Percentiles rank a stretch among this genome's conserved stretches.
Evolutionary conservation across 2,113 vertebrate species (phyloP).

Genomic region (Astur gentilis): DNA sequence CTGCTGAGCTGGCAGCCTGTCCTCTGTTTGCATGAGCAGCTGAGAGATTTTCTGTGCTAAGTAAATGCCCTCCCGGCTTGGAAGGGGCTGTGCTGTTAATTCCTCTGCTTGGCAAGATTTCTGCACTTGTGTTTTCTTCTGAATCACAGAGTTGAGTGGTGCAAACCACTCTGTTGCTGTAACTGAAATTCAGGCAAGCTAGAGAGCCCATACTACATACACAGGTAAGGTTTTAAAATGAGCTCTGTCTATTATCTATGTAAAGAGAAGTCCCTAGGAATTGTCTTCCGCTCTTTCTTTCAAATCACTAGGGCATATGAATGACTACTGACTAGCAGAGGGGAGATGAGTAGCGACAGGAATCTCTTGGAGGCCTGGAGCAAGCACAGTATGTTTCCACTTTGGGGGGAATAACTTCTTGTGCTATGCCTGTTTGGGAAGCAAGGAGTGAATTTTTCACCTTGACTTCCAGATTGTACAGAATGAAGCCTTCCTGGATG

Average conservation of each 20-base stretch:
- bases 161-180: neutral
- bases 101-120: neutral
- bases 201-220: neutral
- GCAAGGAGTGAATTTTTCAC: neutral
- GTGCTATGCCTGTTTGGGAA: neutral
- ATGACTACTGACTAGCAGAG: neutral
- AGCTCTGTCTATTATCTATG: neutral
- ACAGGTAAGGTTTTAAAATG: neutral
- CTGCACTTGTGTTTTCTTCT: neutral
- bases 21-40: neutral
- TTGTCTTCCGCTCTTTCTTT: rapidly evolving
- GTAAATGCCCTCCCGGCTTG: neutral
- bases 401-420: neutral
- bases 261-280: neutral
- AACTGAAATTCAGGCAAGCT: neutral
- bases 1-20: neutral
- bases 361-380: neutral
- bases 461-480: neutral
- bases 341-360: neutral
- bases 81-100: neutral
- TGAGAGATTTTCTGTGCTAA: neutral
- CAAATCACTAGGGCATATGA: neutral
- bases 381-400: neutral
- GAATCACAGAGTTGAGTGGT: neutral
- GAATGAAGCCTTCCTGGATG: neutral